Conservation (phyloP, 2,113 vertebrate species). For the Pantherophis guttatus region DNA sequence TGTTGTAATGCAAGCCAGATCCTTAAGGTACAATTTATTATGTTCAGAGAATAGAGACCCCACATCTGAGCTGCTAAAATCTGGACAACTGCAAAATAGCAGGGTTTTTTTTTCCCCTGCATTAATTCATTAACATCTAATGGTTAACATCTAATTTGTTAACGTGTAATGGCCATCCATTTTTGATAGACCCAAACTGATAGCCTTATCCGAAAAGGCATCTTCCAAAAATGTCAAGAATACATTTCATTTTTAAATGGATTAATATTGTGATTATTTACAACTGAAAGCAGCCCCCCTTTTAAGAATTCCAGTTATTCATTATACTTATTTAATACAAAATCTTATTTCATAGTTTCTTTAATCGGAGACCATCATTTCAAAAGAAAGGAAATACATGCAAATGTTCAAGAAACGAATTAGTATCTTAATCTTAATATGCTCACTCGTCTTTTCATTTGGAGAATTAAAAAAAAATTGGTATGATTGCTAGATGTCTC, state of each 20-base stretch:
- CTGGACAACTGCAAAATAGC: background rate
- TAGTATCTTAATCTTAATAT: background rate
- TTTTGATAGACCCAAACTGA: background rate
- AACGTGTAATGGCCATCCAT: background rate
- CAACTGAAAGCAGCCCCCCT: background rate
- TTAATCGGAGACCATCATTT: background rate
- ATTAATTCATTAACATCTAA: background rate
- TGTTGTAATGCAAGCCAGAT: background rate
- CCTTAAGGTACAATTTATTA: background rate
- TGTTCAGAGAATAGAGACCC: background rate
- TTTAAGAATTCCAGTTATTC: background rate
- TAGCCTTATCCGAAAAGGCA: background rate
- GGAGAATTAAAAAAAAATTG: background rate
- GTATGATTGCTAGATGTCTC: background rate
- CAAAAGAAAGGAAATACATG: background rate
- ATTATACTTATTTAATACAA: background rate
- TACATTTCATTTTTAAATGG: background rate
- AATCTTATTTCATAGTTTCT: background rate
- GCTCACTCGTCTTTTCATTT: background rate
- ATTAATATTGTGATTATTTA: background rate
- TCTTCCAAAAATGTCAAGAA: background rate
- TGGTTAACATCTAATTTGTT: background rate
- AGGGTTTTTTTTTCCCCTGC: background rate
- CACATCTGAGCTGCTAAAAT: background rate
- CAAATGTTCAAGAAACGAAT: fast-evolving